Conservation (phyloP, 2,888 invertebrate genomes). For the Drepanosiphum platanoidis region DNA sequence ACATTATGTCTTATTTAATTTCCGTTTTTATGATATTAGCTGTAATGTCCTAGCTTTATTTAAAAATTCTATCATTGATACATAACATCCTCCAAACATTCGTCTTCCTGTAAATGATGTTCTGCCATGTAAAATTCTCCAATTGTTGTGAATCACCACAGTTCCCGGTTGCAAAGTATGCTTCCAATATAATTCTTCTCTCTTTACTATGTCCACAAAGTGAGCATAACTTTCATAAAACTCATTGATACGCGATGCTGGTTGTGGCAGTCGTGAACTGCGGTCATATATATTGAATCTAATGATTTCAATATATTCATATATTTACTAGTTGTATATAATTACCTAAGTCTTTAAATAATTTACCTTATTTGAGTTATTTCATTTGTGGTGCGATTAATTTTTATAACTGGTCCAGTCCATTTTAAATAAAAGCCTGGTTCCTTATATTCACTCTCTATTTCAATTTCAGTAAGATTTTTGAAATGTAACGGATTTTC, state of each 20-base stretch:
- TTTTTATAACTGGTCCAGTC: conserved; percentile 72
- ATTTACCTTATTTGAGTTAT: conserved; percentile 73
- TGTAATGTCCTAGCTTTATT: conserved; percentile 70
- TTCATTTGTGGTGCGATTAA: conserved; percentile 71
- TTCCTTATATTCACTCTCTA: conserved; percentile 76
- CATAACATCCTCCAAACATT: conserved; percentile 77
- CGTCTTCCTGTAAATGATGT: conserved; percentile 76
- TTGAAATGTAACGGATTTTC: conserved; percentile 72
- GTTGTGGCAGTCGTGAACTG: conserved; percentile 73
- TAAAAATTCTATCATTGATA: conserved; percentile 76
- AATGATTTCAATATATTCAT: conserved; percentile 60
- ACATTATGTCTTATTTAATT: no score
- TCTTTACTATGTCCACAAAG: conserved; percentile 70
- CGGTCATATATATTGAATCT: conserved; percentile 82
- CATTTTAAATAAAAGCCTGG: conserved; percentile 72
- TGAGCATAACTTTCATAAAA: conserved; percentile 74
- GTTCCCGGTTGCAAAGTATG: conserved; percentile 76
- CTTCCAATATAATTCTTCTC: conserved; percentile 71
- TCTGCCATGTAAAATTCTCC: conserved; percentile 81
- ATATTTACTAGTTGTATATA: neutral
- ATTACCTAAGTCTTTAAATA: neutral
- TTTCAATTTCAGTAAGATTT: conserved; percentile 71
- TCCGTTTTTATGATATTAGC: conserved; percentile 62
- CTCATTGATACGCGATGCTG: conserved; percentile 68
- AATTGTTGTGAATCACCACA: conserved; percentile 81